A percentile compares a stretch with the other conserved stretches of the same genome.
phyloP scores from a whole-genome alignment of 2,797 vertebrate species.

The Sphenodon punctatus region DNA sequence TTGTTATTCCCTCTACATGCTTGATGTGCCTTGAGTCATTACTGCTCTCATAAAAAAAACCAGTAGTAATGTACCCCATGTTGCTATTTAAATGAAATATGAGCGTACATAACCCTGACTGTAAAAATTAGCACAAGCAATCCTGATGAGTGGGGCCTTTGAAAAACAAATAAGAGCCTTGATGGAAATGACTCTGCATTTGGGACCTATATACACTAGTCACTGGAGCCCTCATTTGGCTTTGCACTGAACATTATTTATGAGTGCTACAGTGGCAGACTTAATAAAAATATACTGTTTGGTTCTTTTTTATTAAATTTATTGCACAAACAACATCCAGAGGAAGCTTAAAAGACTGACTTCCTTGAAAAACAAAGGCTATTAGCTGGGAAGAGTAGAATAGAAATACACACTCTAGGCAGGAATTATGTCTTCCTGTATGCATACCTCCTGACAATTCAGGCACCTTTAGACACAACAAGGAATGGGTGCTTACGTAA shows the following conservation, averaged over 20 bases:
- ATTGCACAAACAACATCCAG: not conserved
- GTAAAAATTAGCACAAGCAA: constrained; percentile 26
- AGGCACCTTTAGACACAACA: no score
- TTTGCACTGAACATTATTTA: constrained; percentile 18
- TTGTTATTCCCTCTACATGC: not conserved
- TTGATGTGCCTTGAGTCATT: constrained; percentile 16
- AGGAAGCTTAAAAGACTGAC: not conserved
- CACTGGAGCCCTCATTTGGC: constrained; percentile 39
- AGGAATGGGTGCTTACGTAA: no score
- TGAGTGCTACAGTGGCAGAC: not conserved
- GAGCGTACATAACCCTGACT: not conserved
- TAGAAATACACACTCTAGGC: not conserved
- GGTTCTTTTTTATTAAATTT: constrained; percentile 45
- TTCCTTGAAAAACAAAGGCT: not conserved
- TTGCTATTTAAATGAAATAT: constrained; percentile 55
- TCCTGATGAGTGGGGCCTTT: constrained; percentile 13
- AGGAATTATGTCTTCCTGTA: not conserved
- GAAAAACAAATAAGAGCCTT: constrained; percentile 39
- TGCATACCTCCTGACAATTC: no score
- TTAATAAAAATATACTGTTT: constrained; percentile 4
- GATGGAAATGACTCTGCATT: constrained; percentile 35
- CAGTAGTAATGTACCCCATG: constrained; percentile 24
- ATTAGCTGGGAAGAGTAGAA: not conserved
- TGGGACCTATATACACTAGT: not conserved
- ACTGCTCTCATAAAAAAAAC: constrained; percentile 21